phyloP scores from a whole-genome alignment of 1,140 invertebrate genomes.

The Phthorimaea operculella region DNA sequence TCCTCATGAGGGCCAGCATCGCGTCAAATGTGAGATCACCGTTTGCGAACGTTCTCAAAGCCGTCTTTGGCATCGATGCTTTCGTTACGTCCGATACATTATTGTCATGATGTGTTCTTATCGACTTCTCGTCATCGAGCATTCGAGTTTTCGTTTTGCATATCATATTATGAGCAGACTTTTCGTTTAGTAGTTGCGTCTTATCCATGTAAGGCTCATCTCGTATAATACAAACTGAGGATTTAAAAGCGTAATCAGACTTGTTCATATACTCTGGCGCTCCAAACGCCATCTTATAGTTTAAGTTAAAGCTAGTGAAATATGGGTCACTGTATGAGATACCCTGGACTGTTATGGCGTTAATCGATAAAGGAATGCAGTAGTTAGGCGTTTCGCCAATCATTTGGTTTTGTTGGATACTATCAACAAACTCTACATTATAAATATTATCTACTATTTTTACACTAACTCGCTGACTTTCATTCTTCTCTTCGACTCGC shows the following conservation, averaged over 20 bases:
- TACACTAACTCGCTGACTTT: constrained; percentile 67
- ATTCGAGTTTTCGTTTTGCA: constrained; percentile 61
- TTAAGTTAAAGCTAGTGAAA: constrained; percentile 72
- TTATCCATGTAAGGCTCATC: constrained; percentile 54
- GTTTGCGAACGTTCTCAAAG: constrained; percentile 45
- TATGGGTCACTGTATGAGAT: constrained; percentile 71
- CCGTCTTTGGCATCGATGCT: constrained; percentile 28
- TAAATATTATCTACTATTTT: constrained; percentile 70
- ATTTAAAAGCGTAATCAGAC: constrained; percentile 71
- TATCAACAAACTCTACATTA: constrained; percentile 68
- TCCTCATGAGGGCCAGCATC: constrained; percentile 51
- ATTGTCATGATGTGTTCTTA: constrained; percentile 61
- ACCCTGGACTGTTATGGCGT: constrained; percentile 72
- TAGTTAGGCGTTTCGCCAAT: constrained; percentile 69
- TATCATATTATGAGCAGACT: constrained; percentile 58
- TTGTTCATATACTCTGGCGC: constrained; percentile 66
- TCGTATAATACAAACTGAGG: constrained; percentile 68
- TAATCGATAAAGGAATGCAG: constrained; percentile 73
- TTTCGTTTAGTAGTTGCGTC: constrained; percentile 58
- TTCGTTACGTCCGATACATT: constrained; percentile 38
- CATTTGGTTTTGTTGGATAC: constrained; percentile 70
- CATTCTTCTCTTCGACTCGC: constrained; percentile 65
- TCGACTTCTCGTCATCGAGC: constrained; percentile 45
- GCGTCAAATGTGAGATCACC: constrained; percentile 57
- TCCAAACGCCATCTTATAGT: constrained; percentile 65